Evolutionary conservation across 2,797 vertebrate species (phyloP), one percentile per base, ranked within the genome.

Genomic region (Rhabdomys pumilio): DNA sequence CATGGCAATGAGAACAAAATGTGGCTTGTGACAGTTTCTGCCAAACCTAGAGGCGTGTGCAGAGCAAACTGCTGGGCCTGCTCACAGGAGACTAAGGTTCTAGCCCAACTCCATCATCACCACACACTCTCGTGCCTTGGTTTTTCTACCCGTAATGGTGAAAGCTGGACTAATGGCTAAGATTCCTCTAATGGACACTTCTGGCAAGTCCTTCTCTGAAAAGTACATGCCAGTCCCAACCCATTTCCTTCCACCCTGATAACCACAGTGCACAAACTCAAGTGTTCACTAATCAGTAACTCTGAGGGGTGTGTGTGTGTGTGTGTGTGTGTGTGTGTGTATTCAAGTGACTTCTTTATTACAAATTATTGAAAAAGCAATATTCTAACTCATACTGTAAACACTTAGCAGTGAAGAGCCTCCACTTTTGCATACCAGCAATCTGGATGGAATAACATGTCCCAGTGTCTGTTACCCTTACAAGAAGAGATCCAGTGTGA

Each of bases 341-440:
- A 59, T 90, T 69, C 80, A 89, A n/a, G 31, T 31, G 29, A 87
- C 22, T 84, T 90, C 82, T 89, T 92, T 91, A 92, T 10, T 89
- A 79, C 12, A 94, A 75, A 5, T 92, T 75, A 44, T 26, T 86
- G 82, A 61, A 80, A 89, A 90, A 87, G 59, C 20, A 80, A 97
- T 90, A 87, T 91, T 90, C 53, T 97, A 87, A 86, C 89, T 91
- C 79, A 72, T 57, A 76, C 13, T 92, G 57, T 75, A 91, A 88
- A 90, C 91, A 85, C 72, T 87, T 44, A 85, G 85, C 63, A 92
- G 77, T 80, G 76, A 85, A 77, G 1, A 75, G 63, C 86, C 55
- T 81, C 17, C n/a, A 55, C 44, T 90, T 96, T 84, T 85, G 85
- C 12, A 61, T 34, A n/a, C 67, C 97, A 96, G 93, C 44, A 87